Evolutionary conservation across 2,797 vertebrate genomes (phyloP).

Genomic region (Psittacula derbiana): DNA sequence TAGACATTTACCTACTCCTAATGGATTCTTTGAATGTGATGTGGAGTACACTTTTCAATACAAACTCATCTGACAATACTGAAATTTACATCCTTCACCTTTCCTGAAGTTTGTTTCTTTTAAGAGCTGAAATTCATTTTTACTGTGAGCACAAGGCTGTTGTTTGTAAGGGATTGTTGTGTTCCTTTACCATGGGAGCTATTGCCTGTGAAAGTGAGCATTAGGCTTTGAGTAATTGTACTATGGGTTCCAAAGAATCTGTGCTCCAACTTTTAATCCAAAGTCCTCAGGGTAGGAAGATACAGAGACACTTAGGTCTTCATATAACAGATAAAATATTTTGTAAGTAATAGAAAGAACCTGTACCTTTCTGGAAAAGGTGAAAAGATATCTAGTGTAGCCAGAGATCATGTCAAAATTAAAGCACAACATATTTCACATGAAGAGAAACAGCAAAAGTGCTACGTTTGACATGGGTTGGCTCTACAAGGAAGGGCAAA

Average conservation of each 20-base stretch:
- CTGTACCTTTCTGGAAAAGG: background rate
- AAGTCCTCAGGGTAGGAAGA: conserved; percentile 2
- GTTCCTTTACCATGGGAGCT: background rate
- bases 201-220: conserved; percentile 14
- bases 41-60: background rate
- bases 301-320: background rate
- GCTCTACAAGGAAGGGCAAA: background rate
- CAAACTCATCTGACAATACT: background rate
- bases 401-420: background rate
- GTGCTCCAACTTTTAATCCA: background rate
- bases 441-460: background rate
- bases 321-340: background rate
- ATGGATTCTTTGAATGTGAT: conserved; percentile 18
- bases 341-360: background rate
- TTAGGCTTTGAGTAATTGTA: conserved; percentile 20
- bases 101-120: conserved; percentile 5
- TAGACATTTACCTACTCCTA: conserved; percentile 3
- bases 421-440: background rate
- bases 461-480: background rate
- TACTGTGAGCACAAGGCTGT: background rate
- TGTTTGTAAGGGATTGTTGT: conserved; percentile 20
- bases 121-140: conserved; percentile 32
- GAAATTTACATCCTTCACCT: conserved; percentile 15
- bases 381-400: background rate
- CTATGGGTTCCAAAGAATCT: background rate